These are phyloP conservation scores for Salpingus planirostris DNA, from an alignment of 2,888 invertebrate genomes.

Conservation along the genomic window DNA sequence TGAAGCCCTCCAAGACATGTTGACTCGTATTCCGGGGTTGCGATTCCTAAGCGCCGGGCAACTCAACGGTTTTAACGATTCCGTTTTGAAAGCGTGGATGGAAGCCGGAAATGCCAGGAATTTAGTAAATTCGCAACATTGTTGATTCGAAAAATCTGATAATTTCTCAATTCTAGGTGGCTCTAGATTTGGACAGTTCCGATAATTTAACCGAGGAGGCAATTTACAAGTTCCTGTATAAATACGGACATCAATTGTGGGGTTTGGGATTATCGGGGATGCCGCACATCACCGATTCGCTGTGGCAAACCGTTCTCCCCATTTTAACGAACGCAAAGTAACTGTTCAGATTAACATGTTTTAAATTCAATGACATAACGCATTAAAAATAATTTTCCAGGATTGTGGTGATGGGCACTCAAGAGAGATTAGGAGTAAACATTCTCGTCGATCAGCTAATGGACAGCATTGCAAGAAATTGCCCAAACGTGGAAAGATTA, in stretches of 20 bases:
- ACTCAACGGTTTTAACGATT: constrained; percentile 94
- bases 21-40: constrained; percentile 76
- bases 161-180: constrained; percentile 45
- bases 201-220: constrained; percentile 92
- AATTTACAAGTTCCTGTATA: constrained; percentile 82
- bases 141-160: not conserved
- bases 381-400: constrained; percentile 44
- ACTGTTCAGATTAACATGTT: not conserved
- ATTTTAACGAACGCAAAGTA: constrained; percentile 87
- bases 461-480: constrained; percentile 93
- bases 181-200: constrained; percentile 88
- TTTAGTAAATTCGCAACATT: constrained; percentile 24
- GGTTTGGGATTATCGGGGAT: constrained; percentile 89
- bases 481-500: constrained; percentile 77
- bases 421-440: constrained; percentile 91
- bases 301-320: constrained; percentile 94
- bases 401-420: constrained; percentile 94
- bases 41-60: constrained; percentile 92
- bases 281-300: constrained; percentile 95
- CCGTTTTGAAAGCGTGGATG: constrained; percentile 85
- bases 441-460: constrained; percentile 97
- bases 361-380: not conserved
- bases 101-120: constrained; percentile 70
- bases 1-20: constrained; percentile 87
- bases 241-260: constrained; percentile 80